These are phyloP conservation scores for Mythimna ferrago DNA, from an alignment of 2,888 invertebrate species.

Conservation along the genomic window DNA sequence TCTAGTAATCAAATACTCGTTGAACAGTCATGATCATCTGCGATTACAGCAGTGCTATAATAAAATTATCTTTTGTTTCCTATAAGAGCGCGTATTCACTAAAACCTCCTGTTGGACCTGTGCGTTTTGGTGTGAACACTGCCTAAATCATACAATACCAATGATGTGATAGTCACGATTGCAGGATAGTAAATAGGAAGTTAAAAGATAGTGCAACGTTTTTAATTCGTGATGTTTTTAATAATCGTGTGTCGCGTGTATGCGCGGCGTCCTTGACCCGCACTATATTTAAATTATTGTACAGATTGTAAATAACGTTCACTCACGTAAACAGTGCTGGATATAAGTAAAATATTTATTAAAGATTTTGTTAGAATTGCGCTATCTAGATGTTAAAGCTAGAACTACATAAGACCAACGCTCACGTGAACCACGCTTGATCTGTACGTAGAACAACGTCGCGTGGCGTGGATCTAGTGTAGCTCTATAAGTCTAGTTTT, in stretches of 20 bases:
- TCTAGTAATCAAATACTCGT: neutral
- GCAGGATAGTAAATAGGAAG: neutral
- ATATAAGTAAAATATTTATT: constrained; percentile 11
- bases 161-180: neutral
- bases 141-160: too few species aligned
- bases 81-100: neutral
- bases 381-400: neutral
- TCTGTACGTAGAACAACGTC: too few species aligned
- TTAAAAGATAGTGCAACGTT: neutral
- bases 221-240: neutral
- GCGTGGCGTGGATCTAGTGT: too few species aligned
- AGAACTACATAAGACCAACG: too few species aligned
- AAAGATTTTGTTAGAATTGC: neutral
- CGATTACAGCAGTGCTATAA: neutral
- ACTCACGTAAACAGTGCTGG: neutral
- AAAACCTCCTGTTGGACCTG: neutral
- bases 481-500: too few species aligned
- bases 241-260: neutral
- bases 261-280: constrained; percentile 27
- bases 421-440: too few species aligned
- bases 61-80: neutral
- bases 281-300: constrained; percentile 27
- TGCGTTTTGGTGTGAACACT: neutral
- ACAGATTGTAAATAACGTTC: constrained; percentile 11
- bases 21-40: neutral